Base-by-base conservation (phyloP, 2,797 vertebrate species). In the Syndactyla subalaris region DNA sequence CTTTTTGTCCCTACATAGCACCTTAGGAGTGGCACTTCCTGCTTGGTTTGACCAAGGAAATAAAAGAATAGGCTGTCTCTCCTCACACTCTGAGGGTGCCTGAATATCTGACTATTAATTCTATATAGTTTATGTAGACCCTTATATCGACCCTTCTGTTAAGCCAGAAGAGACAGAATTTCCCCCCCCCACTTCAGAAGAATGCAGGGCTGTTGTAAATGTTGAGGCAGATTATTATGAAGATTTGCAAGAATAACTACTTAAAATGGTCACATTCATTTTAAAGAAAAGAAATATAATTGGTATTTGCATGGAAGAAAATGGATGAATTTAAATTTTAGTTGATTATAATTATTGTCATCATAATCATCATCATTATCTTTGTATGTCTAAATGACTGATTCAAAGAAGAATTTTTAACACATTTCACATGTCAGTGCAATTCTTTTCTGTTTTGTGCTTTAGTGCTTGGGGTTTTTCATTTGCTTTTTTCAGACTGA, bases 321-420 rank as follows among this genome's bases (percentile, higher is more conserved):
- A 97, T 96, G 72, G 71, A 93, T 94, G 81, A 96, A 96, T 97
- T 97, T 94, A 95, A 94, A 97, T 96, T 97, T 97, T 92, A 94
- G 75, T 91, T 96, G 93, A 97, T 97, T 97, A 96, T 97, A 96
- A 97, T 97, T 97, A 96, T 95, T 93, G 86, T 95, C 92, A 95
- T 97, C 84, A 30, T 97, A 97, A 97, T 96, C 83, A 97, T 96
- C 91, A 97, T 96, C 88, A 97, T 97, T 95, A 97, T 97, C 88
- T 98, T 97, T 96, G 93, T 94, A 94, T 94, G 88, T 77, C 85
- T 96, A 96, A 95, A 95, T 97, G 93, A 95, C 83, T 97, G 78
- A 96, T 96, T 97, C 96, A 94, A 94, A 93, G 88, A 89, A 95
- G 80, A 85, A 93, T 97, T 92, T 90, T 92, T 95, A 96, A 89